A percentile compares a stretch with the other conserved stretches of the same genome.
These are phyloP conservation scores for Perognathus longimembris DNA, from an alignment of 2,113 vertebrate genomes.

Conservation along the genomic window DNA sequence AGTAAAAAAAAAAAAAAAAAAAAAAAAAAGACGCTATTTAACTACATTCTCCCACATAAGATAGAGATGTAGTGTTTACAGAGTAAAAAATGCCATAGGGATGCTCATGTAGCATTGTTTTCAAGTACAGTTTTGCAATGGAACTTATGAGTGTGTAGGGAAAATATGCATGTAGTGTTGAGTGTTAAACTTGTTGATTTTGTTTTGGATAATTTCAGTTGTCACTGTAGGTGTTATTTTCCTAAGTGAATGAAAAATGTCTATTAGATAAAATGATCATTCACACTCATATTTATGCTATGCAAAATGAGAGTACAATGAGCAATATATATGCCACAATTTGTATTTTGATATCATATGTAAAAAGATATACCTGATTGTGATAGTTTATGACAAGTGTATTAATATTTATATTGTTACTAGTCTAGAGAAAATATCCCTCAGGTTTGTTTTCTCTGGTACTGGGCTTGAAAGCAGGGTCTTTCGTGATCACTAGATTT, in stretches of 20 bases:
- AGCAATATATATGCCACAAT: neutral
- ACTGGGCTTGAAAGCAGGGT: no score
- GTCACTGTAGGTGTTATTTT: neutral
- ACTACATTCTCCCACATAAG: neutral
- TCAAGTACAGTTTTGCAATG: neutral
- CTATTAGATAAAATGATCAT: slow-evolving; percentile 17
- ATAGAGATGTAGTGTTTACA: neutral
- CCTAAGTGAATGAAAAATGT: neutral
- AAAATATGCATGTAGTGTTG: neutral
- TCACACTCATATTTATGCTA: neutral
- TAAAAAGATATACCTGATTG: neutral
- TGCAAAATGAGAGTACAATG: neutral
- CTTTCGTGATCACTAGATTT: no score
- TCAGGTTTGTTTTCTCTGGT: no score
- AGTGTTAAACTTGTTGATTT: neutral
- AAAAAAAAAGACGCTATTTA: neutral
- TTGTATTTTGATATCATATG: neutral
- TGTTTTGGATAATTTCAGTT: neutral
- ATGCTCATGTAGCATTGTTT: slow-evolving; percentile 14
- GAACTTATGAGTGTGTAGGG: neutral
- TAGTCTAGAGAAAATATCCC: neutral
- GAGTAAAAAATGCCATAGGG: neutral
- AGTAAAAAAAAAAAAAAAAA: no score
- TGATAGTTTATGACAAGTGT: neutral
- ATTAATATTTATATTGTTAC: neutral